Conservation (phyloP, 1,140 invertebrate species). For the Harlomillsia oculata region DNA sequence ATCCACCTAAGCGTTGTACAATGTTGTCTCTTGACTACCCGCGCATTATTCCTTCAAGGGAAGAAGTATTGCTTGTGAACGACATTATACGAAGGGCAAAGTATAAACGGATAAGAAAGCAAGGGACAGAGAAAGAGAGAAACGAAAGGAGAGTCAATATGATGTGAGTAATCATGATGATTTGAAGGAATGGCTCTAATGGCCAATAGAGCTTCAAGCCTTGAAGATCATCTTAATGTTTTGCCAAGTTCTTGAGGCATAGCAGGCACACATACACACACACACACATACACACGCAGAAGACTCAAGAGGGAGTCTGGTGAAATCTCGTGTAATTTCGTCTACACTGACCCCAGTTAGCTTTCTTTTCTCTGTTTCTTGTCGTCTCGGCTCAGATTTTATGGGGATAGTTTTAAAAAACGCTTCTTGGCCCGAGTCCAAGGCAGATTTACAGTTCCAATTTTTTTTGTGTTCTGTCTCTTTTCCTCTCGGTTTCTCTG, state of each 20-base stretch:
- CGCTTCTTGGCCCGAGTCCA: constrained; percentile 28
- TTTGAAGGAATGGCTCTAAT: constrained; percentile 23
- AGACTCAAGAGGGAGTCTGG: neutral
- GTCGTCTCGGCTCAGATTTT: constrained; percentile 27
- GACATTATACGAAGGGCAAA: too few relatives aligned
- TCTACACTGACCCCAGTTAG: constrained; percentile 26
- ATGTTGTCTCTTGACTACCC: too few relatives aligned
- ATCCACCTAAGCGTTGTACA: too few relatives aligned
- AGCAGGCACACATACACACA: too few relatives aligned
- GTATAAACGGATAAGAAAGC: neutral
- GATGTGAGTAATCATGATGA: constrained; percentile 28
- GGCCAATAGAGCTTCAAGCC: constrained; percentile 21
- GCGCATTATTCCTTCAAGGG: too few relatives aligned
- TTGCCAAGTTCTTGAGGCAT: constrained; percentile 6
- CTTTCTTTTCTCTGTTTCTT: constrained; percentile 19
- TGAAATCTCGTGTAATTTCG: constrained; percentile 12
- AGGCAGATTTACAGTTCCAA: constrained; percentile 21
- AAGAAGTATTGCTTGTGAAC: too few relatives aligned
- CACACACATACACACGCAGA: too few relatives aligned
- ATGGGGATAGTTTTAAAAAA: constrained; percentile 29
- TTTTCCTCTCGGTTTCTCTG: constrained; percentile 1
- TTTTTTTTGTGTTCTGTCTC: constrained; percentile 2
- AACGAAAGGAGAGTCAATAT: constrained; percentile 9
- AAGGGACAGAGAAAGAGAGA: neutral
- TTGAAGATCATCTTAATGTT: constrained; percentile 18